A percentile compares a stretch with the other conserved stretches of the same genome.
phyloP scores from a whole-genome alignment of 1,140 invertebrate genomes.

The Polypedilum vanderplanki region DNA sequence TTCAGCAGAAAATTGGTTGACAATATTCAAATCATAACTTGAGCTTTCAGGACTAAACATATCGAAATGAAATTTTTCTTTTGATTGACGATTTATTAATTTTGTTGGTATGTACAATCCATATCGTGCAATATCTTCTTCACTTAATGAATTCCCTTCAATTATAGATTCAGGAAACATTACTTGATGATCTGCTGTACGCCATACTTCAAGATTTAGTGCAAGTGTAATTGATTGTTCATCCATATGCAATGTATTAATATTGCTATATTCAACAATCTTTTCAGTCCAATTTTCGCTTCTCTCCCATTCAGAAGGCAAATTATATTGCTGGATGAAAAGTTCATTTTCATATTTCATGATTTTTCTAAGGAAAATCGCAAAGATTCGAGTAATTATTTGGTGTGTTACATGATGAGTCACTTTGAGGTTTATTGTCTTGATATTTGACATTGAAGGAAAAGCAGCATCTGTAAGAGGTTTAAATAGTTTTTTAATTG shows the following conservation, averaged over 20 bases:
- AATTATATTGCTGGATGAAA: conserved; percentile 15
- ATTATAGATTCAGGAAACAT: conserved; percentile 37
- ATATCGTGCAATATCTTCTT: conserved; percentile 59
- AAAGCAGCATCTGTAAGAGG: conserved; percentile 43
- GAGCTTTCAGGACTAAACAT: not conserved
- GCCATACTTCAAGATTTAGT: conserved; percentile 67
- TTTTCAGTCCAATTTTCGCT: not conserved
- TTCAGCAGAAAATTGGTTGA: not conserved
- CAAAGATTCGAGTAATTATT: conserved; percentile 54
- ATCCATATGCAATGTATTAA: conserved; percentile 31
- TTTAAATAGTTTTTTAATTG: conserved; percentile 16
- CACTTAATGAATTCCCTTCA: conserved; percentile 46
- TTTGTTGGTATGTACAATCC: conserved; percentile 63
- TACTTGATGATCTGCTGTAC: conserved; percentile 52
- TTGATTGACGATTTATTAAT: not conserved
- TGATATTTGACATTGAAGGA: conserved; percentile 31
- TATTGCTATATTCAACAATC: not conserved
- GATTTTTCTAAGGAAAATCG: conserved; percentile 56
- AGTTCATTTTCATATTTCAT: conserved; percentile 48
- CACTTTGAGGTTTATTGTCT: conserved; percentile 44
- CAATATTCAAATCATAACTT: not conserved
- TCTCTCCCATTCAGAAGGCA: conserved; percentile 25
- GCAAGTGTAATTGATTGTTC: conserved; percentile 64
- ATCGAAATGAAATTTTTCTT: conserved; percentile 41
- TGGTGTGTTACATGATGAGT: conserved; percentile 54